Evolutionary conservation across 1,140 invertebrate species (phyloP).

Genomic region (Pseudomyrmex gracilis): DNA sequence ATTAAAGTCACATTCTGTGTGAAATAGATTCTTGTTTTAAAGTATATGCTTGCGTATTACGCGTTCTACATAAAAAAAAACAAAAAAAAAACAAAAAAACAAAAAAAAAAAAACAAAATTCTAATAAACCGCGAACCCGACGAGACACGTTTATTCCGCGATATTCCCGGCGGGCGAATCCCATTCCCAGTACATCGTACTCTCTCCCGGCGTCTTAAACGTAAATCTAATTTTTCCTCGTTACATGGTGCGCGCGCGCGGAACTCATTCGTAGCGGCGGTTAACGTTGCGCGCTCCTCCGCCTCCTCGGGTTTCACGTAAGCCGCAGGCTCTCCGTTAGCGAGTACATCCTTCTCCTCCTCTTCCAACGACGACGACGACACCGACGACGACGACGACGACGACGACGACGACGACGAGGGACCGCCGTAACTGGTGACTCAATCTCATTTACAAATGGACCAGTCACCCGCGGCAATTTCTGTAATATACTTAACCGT

Average conservation of each 20-base stretch:
- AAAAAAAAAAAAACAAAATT: neutral
- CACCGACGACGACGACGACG: neutral
- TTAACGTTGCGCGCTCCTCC: neutral
- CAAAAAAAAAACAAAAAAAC: too few species aligned
- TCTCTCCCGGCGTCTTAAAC: slow-evolving; percentile 20
- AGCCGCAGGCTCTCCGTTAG: slow-evolving; percentile 50
- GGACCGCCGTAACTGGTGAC: slow-evolving; percentile 50
- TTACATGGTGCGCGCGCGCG: slow-evolving; percentile 13
- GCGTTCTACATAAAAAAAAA: too few species aligned
- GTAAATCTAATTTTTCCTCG: slow-evolving; percentile 69
- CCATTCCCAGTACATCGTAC: neutral
- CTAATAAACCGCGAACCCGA: neutral
- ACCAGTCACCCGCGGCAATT: slow-evolving; percentile 68
- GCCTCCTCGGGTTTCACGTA: slow-evolving; percentile 45
- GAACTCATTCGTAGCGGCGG: slow-evolving; percentile 30
- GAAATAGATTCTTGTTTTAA: slow-evolving; percentile 7
- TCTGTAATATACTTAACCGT: slow-evolving; percentile 72
- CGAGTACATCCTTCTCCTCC: slow-evolving; percentile 25
- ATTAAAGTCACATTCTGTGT: neutral
- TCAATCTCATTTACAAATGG: slow-evolving; percentile 73
- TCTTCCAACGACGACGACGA: neutral
- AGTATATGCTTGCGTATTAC: neutral
- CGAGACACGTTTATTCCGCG: slow-evolving; percentile 20
- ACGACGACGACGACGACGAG: slow-evolving; percentile 22
- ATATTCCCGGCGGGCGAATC: slow-evolving; percentile 22